Conservation (phyloP, 1,140 invertebrate species). For the Batillaria attramentaria region DNA sequence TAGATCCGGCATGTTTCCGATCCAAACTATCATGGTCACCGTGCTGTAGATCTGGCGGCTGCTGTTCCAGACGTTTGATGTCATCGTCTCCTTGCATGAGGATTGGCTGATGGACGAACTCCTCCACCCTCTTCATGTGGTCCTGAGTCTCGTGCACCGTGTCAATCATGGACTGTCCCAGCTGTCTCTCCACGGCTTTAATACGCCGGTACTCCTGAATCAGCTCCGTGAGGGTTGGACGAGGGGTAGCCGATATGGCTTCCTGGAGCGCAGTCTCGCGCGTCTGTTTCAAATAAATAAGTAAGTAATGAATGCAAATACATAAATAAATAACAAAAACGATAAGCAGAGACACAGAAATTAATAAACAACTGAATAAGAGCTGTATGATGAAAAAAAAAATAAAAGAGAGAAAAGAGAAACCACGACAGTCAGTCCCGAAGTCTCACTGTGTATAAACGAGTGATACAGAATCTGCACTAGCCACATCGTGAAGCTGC, state of each 20-base stretch:
- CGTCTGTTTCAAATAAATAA: background rate
- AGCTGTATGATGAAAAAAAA: background rate
- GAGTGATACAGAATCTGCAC: background rate
- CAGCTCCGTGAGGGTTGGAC: background rate
- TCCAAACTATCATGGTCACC: too few relatives aligned
- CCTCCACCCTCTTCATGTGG: conserved; percentile 3
- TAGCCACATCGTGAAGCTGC: background rate
- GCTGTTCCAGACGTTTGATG: too few relatives aligned
- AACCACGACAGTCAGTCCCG: background rate
- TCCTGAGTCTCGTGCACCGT: background rate
- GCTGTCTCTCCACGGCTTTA: background rate
- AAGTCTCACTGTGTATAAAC: background rate
- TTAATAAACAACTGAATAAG: background rate
- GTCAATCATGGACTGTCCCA: background rate
- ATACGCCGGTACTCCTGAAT: background rate
- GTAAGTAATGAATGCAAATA: background rate
- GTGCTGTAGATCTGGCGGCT: too few relatives aligned
- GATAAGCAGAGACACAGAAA: background rate
- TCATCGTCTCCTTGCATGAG: background rate
- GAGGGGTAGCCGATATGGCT: background rate
- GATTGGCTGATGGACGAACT: background rate
- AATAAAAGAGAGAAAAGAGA: background rate
- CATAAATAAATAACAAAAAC: background rate
- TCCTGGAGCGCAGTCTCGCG: background rate
- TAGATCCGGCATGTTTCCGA: too few relatives aligned